phyloP scores from a whole-genome alignment of 1,140 invertebrate species.

The Augochlora pura region DNA sequence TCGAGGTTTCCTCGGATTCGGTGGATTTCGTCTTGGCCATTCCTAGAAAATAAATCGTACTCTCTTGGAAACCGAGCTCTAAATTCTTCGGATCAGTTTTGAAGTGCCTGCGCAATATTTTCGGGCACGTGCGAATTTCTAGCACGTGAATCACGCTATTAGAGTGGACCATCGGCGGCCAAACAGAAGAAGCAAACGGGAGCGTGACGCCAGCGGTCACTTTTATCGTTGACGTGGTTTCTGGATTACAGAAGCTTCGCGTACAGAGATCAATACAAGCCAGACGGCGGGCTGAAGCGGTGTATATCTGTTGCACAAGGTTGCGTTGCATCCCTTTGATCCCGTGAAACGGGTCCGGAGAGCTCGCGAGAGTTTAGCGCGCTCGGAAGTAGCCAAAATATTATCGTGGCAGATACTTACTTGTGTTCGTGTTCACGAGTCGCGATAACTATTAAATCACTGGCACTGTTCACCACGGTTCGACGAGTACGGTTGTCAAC shows the following conservation, averaged over 20 bases:
- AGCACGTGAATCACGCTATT: constrained; percentile 14
- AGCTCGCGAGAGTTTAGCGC: not conserved
- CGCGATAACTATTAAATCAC: not conserved
- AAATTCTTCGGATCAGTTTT: not conserved
- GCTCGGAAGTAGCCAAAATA: too few relatives aligned
- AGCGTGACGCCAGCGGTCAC: constrained; percentile 27
- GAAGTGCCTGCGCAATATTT: not conserved
- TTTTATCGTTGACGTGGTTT: constrained; percentile 51
- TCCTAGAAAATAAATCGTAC: not conserved
- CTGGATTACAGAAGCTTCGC: constrained; percentile 20
- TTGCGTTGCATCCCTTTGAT: not conserved
- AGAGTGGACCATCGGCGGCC: constrained; percentile 4
- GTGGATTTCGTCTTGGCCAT: constrained; percentile 50
- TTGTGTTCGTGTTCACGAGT: not conserved
- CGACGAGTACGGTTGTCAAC: too few relatives aligned
- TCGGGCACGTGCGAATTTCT: not conserved
- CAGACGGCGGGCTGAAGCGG: not conserved
- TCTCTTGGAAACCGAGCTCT: not conserved
- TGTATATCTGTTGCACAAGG: too few relatives aligned
- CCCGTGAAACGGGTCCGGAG: not conserved
- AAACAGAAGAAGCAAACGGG: constrained; percentile 9
- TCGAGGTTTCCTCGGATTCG: constrained; percentile 46
- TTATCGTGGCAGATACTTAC: not conserved
- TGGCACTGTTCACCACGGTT: too few relatives aligned
- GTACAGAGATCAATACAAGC: constrained; percentile 39